These are phyloP conservation scores for Hesperophylax magnus DNA, from an alignment of 1,140 invertebrate species.

Conservation along the genomic window DNA sequence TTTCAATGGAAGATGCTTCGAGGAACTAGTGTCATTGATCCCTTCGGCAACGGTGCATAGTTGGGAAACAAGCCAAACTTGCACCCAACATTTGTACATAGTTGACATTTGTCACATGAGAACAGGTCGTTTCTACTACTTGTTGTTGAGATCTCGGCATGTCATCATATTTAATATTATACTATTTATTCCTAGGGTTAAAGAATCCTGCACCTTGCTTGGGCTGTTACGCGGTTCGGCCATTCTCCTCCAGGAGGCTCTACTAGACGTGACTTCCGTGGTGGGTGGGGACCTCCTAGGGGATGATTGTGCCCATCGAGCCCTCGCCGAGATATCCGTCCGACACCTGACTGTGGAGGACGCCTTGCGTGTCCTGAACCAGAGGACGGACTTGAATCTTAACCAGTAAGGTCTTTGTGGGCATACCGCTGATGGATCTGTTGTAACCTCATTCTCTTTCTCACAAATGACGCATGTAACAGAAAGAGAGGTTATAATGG, in stretches of 20 bases:
- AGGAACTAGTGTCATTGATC: no score
- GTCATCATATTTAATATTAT: constrained; percentile 22
- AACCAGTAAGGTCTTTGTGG: constrained; percentile 10
- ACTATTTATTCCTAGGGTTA: constrained; percentile 73
- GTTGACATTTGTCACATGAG: no score
- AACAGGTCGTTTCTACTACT: no score
- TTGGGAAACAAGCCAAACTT: no score
- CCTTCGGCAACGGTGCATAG: no score
- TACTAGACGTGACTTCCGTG: constrained; percentile 62
- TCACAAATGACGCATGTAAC: no score
- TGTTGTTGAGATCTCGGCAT: no score
- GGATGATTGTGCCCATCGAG: constrained; percentile 40
- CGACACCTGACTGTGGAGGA: constrained; percentile 59
- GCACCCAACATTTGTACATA: no score
- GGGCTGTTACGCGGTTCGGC: constrained; percentile 84
- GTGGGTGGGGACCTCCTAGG: constrained; percentile 46
- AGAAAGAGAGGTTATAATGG: no score
- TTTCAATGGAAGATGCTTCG: no score
- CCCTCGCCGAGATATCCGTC: constrained; percentile 55
- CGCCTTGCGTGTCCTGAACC: constrained; percentile 63
- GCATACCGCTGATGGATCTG: no score
- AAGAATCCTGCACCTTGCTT: constrained; percentile 84
- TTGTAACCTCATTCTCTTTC: no score
- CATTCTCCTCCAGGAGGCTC: constrained; percentile 79
- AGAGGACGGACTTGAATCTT: constrained; percentile 64